A percentile compares a stretch with the other conserved stretches of the same genome.
Evolutionary conservation across 2,797 vertebrate species (phyloP).

Genomic region (Leuciscus waleckii): DNA sequence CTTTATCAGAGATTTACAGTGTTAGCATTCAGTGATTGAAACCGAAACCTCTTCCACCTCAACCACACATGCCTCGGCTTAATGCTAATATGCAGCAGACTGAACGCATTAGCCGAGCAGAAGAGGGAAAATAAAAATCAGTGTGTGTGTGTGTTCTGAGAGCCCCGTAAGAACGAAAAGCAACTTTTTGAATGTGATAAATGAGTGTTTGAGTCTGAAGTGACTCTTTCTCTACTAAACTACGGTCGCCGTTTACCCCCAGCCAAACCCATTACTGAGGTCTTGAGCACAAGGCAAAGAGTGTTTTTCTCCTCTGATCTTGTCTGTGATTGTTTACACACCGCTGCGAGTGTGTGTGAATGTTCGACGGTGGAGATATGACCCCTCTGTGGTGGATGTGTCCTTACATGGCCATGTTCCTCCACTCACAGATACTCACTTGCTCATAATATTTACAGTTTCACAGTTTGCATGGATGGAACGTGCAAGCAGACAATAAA

Average conservation of each 20-base stretch:
- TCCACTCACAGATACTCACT: neutral
- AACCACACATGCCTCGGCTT: neutral
- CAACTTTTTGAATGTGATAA: slow-evolving; percentile 29
- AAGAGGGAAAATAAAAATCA: neutral
- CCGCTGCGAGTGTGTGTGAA: neutral
- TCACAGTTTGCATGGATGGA: slow-evolving; percentile 21
- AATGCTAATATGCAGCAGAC: slow-evolving; percentile 18
- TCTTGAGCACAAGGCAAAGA: neutral
- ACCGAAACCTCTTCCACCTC: slow-evolving; percentile 15
- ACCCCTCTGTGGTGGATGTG: slow-evolving; percentile 3
- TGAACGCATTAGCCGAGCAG: neutral
- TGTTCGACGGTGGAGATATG: neutral
- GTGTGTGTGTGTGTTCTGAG: slow-evolving; percentile 8
- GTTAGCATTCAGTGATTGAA: slow-evolving; percentile 3
- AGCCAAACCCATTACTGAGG: neutral
- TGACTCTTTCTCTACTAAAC: slow-evolving; percentile 6
- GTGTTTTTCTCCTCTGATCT: slow-evolving; percentile 11
- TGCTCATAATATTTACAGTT: slow-evolving; percentile 36
- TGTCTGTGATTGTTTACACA: slow-evolving; percentile 11
- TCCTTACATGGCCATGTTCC: slow-evolving; percentile 25
- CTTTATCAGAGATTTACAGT: slow-evolving; percentile 14
- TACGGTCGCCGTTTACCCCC: neutral
- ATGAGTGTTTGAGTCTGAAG: slow-evolving; percentile 16
- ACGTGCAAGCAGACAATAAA: slow-evolving; percentile 19
- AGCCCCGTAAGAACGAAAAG: neutral